phyloP scores from a whole-genome alignment of 2,113 vertebrate genomes.

The Cyprinodon variegatus region DNA sequence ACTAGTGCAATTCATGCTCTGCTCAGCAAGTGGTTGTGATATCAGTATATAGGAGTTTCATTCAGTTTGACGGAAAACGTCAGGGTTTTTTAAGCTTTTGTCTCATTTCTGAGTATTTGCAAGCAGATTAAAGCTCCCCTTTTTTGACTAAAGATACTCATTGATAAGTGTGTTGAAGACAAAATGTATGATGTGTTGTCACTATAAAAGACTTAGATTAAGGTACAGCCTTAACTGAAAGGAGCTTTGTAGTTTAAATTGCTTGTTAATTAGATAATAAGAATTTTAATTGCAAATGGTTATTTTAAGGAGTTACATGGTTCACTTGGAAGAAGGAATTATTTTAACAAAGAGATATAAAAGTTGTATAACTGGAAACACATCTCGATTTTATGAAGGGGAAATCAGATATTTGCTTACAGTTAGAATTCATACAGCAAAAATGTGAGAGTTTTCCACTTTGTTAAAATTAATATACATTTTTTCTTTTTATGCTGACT shows the following conservation, averaged over 20 bases:
- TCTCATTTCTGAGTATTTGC: constrained; percentile 60
- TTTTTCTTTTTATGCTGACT: constrained; percentile 7
- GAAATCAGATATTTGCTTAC: not conserved
- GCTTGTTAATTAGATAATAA: constrained; percentile 21
- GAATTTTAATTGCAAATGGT: constrained; percentile 7
- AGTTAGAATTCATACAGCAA: not conserved
- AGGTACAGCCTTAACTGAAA: constrained; percentile 17
- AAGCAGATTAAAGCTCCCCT: constrained; percentile 53
- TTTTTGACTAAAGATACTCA: constrained; percentile 54
- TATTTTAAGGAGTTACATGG: constrained; percentile 7
- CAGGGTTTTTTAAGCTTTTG: constrained; percentile 38
- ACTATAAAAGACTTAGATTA: constrained; percentile 51
- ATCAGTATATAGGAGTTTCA: constrained; percentile 56
- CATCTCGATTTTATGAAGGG: not conserved
- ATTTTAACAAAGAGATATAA: constrained; percentile 9
- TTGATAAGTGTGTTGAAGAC: constrained; percentile 66
- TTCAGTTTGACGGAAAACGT: constrained; percentile 52
- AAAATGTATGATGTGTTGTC: constrained; percentile 69
- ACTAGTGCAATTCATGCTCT: constrained; percentile 40
- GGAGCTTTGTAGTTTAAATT: constrained; percentile 7
- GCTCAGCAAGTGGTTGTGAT: constrained; percentile 28
- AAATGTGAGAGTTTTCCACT: not conserved
- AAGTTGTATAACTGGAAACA: not conserved
- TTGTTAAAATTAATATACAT: constrained; percentile 6
- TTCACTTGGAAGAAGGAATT: constrained; percentile 10